These are phyloP conservation scores for Julus scanicus DNA, from an alignment of 2,888 invertebrate species.

Conservation along the genomic window DNA sequence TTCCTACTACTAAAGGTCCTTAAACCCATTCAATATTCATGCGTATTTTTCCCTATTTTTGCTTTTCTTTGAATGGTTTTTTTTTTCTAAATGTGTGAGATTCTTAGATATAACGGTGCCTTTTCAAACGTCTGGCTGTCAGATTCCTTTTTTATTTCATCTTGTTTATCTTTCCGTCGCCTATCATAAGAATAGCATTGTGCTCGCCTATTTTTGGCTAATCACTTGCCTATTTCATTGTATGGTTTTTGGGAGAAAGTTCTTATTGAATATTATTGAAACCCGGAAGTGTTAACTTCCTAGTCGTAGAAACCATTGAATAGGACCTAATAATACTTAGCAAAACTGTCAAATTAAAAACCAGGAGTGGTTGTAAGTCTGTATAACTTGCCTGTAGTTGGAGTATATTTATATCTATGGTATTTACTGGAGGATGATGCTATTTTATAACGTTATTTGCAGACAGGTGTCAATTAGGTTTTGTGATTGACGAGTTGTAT, in stretches of 20 bases:
- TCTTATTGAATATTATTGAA: not conserved
- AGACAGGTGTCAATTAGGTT: not conserved
- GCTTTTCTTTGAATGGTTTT: constrained; percentile 34
- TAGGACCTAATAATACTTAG: not conserved
- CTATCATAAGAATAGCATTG: not conserved
- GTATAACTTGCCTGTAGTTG: not conserved
- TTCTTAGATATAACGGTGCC: not conserved
- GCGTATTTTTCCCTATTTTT: constrained; percentile 29
- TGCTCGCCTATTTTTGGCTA: constrained; percentile 12
- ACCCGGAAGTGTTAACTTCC: constrained; percentile 7
- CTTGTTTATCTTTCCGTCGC: constrained; percentile 17
- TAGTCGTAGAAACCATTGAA: not conserved
- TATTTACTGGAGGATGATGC: no score
- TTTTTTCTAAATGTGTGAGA: constrained; percentile 7
- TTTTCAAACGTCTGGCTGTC: constrained; percentile 6
- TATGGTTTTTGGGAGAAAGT: not conserved
- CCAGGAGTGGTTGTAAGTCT: not conserved
- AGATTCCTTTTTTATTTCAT: constrained; percentile 12
- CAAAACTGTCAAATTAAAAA: not conserved
- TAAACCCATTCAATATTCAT: constrained; percentile 42
- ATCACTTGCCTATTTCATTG: not conserved
- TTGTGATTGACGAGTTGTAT: no score
- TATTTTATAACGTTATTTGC: not conserved
- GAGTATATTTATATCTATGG: no score
- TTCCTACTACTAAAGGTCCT: not conserved